These are phyloP conservation scores for Sebastes trivittatus DNA, from an alignment of 2,797 vertebrate genomes.

Conservation along the genomic window DNA sequence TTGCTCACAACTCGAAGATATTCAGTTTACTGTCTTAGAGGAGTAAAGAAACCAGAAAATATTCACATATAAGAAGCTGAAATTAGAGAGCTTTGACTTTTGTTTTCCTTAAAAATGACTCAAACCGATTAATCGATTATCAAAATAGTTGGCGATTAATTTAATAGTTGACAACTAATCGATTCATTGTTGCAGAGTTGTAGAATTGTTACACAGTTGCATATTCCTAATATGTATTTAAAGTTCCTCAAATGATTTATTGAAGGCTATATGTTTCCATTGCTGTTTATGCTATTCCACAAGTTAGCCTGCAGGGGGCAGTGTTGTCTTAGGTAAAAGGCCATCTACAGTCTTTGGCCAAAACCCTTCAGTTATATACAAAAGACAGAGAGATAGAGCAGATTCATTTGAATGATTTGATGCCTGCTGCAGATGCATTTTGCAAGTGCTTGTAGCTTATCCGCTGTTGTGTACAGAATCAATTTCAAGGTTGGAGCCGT, in stretches of 20 bases:
- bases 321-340: conserved; percentile 67
- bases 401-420: conserved; percentile 62
- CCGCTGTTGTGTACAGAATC: conserved; percentile 63
- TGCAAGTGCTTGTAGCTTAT: conserved; percentile 57
- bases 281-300: conserved; percentile 12
- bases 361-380: conserved; percentile 39
- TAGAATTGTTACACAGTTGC: neutral
- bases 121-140: no score
- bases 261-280: neutral
- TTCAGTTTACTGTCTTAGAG: no score
- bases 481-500: conserved; percentile 64
- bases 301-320: conserved; percentile 75
- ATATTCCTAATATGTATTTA: neutral
- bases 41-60: no score
- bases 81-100: no score
- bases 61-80: no score
- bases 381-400: conserved; percentile 48
- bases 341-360: neutral
- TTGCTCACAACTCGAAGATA: no score
- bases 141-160: no score
- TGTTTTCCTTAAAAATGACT: no score
- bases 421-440: conserved; percentile 58
- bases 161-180: no score
- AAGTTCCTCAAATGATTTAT: neutral
- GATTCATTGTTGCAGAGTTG: no score